Base-by-base conservation (phyloP, 2,113 vertebrate genomes). In the Nematolebias whitei region DNA sequence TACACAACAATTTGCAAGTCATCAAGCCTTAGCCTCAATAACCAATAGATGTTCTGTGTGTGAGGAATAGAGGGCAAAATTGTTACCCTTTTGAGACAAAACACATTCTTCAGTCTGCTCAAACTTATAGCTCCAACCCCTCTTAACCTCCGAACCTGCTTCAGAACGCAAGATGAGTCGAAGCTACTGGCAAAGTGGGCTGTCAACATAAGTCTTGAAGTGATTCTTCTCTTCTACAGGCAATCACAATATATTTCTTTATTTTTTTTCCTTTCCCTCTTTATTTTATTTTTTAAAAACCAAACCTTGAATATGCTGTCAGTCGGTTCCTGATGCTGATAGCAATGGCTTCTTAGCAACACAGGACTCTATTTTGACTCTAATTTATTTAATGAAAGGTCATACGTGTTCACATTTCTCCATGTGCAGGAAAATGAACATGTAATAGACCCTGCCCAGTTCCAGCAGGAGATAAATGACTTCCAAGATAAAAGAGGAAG, bases 191-290 rank as follows among this genome's bases (percentile, higher is more conserved):
- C 56, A 85, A 89, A 85, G 71, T 76, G 73, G 80, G 72, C 83
- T 87, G 87, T 88, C 85, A 88, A 78, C 69, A 74, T 85, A 72
- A 90, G 83, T 88, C 80, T 71, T 51, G 2, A 76, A 83, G 82
- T 74, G 72, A 89, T 85, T 79, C 77, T 74, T 85, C 85, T 59
- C 45, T 63, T 76, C 74, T 20, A 50, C 39, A 35, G 51, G 20
- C 43, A 59, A 76, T 60, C 71, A 59, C 13, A 19, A 62, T 35
- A 52, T 48, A 63, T 49, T 48, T 41, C 39, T 54, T n/a, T n/a
- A n/a, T n/a, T n/a, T 7, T 22, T 16, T 51, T n/a, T 22, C 32
- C 47, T 11, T 22, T 49, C 22, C 13, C 29, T 32, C 5, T 23
- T 35, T 54, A 13, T 62, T 49, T 49, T 10, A 5, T 11, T 57